phyloP scores from a whole-genome alignment of 1,140 invertebrate species.

The Sarcophaga peregrina region DNA sequence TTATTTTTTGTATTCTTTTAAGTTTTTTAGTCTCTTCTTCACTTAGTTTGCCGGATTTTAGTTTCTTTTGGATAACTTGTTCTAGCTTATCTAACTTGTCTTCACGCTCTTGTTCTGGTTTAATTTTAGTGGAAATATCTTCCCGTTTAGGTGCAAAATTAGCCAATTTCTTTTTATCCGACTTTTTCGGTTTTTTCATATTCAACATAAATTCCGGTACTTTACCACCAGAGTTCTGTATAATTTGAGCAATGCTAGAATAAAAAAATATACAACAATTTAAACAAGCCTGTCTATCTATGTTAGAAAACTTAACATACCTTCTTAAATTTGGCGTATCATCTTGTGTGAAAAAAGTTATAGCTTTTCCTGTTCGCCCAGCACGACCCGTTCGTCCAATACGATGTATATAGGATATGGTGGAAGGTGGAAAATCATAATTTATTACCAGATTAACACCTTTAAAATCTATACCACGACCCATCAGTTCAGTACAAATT shows the following conservation, averaged over 20 bases:
- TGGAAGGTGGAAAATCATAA: slow-evolving; percentile 94
- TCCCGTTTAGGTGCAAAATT: slow-evolving; percentile 72
- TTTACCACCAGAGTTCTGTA: slow-evolving; percentile 88
- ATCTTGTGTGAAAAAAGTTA: slow-evolving; percentile 94
- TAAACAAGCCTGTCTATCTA: background rate
- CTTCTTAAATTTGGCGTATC: slow-evolving; percentile 86
- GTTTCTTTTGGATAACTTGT: slow-evolving; percentile 32
- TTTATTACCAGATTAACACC: slow-evolving; percentile 97
- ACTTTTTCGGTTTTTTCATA: slow-evolving; percentile 79
- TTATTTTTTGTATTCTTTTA: slow-evolving; percentile 42
- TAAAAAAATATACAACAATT: background rate
- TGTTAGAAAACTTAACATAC: slow-evolving; percentile 67
- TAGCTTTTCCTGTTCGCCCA: slow-evolving; percentile 85
- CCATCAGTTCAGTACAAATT: slow-evolving; percentile 97
- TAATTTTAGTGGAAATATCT: slow-evolving; percentile 73
- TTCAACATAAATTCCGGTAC: slow-evolving; percentile 91
- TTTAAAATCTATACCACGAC: slow-evolving; percentile 97
- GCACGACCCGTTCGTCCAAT: slow-evolving; percentile 92
- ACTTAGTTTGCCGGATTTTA: slow-evolving; percentile 32
- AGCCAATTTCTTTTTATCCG: slow-evolving; percentile 72
- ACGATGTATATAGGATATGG: slow-evolving; percentile 93
- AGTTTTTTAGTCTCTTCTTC: slow-evolving; percentile 39
- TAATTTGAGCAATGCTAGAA: slow-evolving; percentile 84
- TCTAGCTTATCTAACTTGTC: slow-evolving; percentile 44
- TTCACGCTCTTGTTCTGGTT: slow-evolving; percentile 45